phyloP scores from a whole-genome alignment of 2,797 vertebrate genomes.

The Lutjanus argentimaculatus region DNA sequence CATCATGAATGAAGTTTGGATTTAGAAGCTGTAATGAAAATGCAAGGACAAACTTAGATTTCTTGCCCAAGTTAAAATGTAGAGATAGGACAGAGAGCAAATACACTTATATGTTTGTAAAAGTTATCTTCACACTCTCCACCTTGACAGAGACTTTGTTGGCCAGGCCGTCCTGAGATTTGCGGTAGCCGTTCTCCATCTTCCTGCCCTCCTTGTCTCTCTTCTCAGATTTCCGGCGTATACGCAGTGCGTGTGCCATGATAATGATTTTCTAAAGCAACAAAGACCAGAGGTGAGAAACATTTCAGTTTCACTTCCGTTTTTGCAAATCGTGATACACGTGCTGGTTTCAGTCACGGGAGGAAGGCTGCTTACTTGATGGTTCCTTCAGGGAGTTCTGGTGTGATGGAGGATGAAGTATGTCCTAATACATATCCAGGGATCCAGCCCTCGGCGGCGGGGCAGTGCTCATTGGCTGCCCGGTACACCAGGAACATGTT shows the following conservation, averaged over 20 bases:
- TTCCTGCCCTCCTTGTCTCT: constrained; percentile 97
- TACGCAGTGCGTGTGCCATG: constrained; percentile 99
- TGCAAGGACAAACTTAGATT: constrained; percentile 13
- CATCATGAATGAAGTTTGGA: constrained; percentile 97
- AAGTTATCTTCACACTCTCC: constrained; percentile 13
- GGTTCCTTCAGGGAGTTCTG: constrained; percentile 95
- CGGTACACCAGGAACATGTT: constrained; percentile 99
- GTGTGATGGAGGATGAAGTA: constrained; percentile 92
- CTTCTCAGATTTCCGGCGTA: constrained; percentile 98
- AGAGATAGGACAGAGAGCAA: not conserved
- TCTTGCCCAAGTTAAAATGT: not conserved
- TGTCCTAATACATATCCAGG: constrained; percentile 99
- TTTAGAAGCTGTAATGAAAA: constrained; percentile 93
- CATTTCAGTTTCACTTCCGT: not conserved
- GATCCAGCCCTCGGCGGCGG: constrained; percentile 99
- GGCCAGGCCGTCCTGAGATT: constrained; percentile 93
- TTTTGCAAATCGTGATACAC: not conserved
- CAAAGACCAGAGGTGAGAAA: not conserved
- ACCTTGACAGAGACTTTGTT: constrained; percentile 99
- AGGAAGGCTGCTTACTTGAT: constrained; percentile 90
- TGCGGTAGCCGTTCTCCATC: constrained; percentile 96
- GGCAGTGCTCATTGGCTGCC: constrained; percentile 96
- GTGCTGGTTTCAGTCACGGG: not conserved
- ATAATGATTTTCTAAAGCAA: constrained; percentile 93
- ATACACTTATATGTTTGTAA: not conserved